phyloP scores from a whole-genome alignment of 2,113 vertebrate species.

The Nymphicus hollandicus region DNA sequence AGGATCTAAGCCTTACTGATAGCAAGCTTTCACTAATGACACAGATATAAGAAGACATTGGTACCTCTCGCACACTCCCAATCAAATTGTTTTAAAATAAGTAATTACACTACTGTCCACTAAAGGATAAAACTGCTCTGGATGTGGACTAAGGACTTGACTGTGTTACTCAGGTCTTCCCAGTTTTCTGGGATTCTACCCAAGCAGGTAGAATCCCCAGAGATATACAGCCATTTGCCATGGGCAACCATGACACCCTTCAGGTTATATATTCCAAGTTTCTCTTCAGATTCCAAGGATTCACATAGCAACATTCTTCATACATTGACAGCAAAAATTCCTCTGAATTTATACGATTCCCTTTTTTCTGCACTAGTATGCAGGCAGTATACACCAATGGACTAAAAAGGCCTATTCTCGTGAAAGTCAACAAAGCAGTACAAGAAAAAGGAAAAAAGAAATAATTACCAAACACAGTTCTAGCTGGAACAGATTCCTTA shows the following conservation, averaged over 20 bases:
- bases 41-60: neutral
- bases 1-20: neutral
- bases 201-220: neutral
- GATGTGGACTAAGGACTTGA: neutral
- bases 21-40: neutral
- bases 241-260: neutral
- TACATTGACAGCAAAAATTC: neutral
- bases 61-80: neutral
- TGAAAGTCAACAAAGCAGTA: neutral
- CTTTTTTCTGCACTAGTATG: neutral
- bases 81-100: neutral
- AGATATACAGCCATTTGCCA: neutral
- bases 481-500: slow-evolving; percentile 96
- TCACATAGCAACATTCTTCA: neutral
- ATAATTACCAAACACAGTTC: slow-evolving; percentile 95
- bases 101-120: neutral
- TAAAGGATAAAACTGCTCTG: neutral
- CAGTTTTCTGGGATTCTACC: neutral
- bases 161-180: neutral
- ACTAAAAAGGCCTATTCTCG: neutral
- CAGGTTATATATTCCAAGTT: neutral
- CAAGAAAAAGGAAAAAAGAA: neutral
- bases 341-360: neutral
- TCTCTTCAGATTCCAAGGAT: neutral
- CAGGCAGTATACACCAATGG: neutral